Evolutionary conservation across 2,888 invertebrate genomes (phyloP).

Genomic region (Pollenia amentaria): DNA sequence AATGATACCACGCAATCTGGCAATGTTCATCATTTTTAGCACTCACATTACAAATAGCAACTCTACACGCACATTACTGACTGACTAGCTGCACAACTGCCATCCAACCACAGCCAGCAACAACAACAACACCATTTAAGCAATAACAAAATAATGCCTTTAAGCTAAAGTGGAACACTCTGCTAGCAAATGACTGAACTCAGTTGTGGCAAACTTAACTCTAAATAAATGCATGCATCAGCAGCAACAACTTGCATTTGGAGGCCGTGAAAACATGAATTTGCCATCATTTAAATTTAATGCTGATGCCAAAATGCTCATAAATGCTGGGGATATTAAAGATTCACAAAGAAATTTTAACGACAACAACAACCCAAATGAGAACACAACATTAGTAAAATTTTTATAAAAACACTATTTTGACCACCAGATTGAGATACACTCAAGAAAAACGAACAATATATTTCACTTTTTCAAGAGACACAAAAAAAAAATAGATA

Average conservation of each 20-base stretch:
- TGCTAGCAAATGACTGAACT: slow-evolving; percentile 61
- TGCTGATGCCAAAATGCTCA: slow-evolving; percentile 72
- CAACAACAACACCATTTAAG: slow-evolving; percentile 22
- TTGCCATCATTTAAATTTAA: slow-evolving; percentile 73
- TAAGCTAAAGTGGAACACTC: slow-evolving; percentile 68
- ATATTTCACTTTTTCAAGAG: neutral
- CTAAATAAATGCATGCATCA: slow-evolving; percentile 38
- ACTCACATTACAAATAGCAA: slow-evolving; percentile 72
- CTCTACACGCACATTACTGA: slow-evolving; percentile 67
- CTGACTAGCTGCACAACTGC: slow-evolving; percentile 30
- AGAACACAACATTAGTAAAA: slow-evolving; percentile 36
- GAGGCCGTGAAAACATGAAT: slow-evolving; percentile 67
- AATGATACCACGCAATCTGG: slow-evolving; percentile 74
- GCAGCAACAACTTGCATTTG: slow-evolving; percentile 44
- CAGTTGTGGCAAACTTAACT: slow-evolving; percentile 12
- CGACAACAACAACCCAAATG: neutral
- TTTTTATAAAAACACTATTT: slow-evolving; percentile 11
- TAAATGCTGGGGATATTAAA: slow-evolving; percentile 68
- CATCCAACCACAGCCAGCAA: slow-evolving; percentile 7
- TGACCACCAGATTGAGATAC: slow-evolving; percentile 37
- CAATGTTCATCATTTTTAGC: slow-evolving; percentile 73
- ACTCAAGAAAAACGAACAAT: slow-evolving; percentile 28
- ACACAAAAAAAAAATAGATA: too few species aligned
- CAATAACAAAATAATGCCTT: slow-evolving; percentile 62
- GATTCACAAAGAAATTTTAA: slow-evolving; percentile 45